Evolutionary conservation across 1,140 invertebrate species (phyloP), one percentile per base, ranked within the genome.

Genomic region (Stenopsyche tienmushanensis): DNA sequence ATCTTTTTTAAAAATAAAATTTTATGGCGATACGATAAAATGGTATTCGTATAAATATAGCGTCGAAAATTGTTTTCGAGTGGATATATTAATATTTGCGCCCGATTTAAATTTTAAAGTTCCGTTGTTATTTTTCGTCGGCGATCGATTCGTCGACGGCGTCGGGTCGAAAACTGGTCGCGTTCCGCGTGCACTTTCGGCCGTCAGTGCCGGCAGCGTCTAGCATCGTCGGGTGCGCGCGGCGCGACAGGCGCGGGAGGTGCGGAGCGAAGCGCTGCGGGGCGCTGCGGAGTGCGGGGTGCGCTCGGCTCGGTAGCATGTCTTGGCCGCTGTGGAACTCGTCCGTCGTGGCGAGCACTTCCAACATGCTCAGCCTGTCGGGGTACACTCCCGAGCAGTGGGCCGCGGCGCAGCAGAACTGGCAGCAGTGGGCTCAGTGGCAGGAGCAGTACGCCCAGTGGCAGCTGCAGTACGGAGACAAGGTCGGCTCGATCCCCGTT

Each of bases 381-480:
- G 84, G 84, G 10, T 90, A 88, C 67, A 86, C 86, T 9, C 71
- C 85, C 7, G 88, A 90, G 57, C 88, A 90, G 74, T 90, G 88
- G 82, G 79, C 84, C 52, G 74, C 83, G 1, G 75, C 83, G 76
- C 89, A 91, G 68, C 89, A 91, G 73, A 89, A 90, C 72, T 92
- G 90, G 90, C 84, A 89, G 55, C 89, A 92, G 71, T 92, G 90
- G 90, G 83, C 88, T 26, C 88, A 89, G 66, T 92, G 90, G 88
- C 89, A 92, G 73, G 88, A 90, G 72, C 90, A 92, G 71, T 92
- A 90, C 74, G 85, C 89, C 42, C 90, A 91, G 72, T 93, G 90
- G 90, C 90, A 92, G 73, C 83, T 84, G 45, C 88, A 91, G 72
- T 91, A 90, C 76, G 89, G 89, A 44, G 88, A 89, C 52, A 89